Evolutionary conservation across 2,888 invertebrate genomes (phyloP), one percentile per base, ranked within the genome.

Genomic region (Xestia sexstrigata): DNA sequence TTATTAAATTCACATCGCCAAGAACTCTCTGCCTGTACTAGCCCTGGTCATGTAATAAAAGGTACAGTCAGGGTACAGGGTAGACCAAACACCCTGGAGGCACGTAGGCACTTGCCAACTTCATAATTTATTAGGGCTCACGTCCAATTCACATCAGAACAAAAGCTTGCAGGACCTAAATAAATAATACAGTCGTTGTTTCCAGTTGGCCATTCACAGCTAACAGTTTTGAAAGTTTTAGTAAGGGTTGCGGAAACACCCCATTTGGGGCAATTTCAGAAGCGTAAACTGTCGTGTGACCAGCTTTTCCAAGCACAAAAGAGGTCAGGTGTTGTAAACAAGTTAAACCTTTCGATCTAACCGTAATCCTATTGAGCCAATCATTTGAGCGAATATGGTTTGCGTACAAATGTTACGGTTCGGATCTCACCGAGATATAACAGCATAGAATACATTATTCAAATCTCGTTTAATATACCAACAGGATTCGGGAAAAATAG

Each of bases 311-410:
- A 75, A 68, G 13, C 66, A 49, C 23, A 68, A 75, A 72, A 47
- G 45, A 71, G 55, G 67, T 70, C 77, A 83, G 85, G 70, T 75
- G 74, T 70, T 76, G 72, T 82, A 83, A 80, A 69, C 68, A 77
- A 67, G 74, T 70, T 79, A 71, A 77, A 49, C 55, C 60, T 68
- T 65, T n/a, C 69, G 60, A 68, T 65, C 69, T 35, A 58, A 69
- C 39, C 75, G 49, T 77, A 83, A 85, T 81, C 70, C 58, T 70
- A 75, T 85, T 70, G 78, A 75, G 62, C 83, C 71, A 77, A 78
- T 81, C 78, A 81, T 75, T 30, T 68, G 63, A 70, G 66, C 75
- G 76, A 80, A 85, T 80, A 83, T 74, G 78, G 71, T 74, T 77
- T 65, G 71, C 58, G 30, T 70, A 70, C 66, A 77, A 81, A 81